These are phyloP conservation scores for Eurosta solidaginis DNA, from an alignment of 1,140 invertebrate species.

Conservation along the genomic window DNA sequence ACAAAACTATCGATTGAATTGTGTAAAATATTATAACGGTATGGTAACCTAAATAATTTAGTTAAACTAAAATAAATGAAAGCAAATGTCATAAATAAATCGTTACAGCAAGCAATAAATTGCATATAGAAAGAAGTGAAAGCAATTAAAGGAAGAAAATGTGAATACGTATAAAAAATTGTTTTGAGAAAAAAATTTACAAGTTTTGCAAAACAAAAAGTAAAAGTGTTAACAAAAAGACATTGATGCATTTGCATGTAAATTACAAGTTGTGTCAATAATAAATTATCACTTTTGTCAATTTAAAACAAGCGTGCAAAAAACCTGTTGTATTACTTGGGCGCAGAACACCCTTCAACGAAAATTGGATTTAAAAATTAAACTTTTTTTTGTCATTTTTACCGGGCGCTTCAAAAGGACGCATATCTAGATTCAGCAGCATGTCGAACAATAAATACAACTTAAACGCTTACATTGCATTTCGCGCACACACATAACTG, in stretches of 20 bases:
- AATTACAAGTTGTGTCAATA: slow-evolving; percentile 21
- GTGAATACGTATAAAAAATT: neutral
- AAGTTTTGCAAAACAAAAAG: neutral
- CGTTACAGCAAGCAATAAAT: neutral
- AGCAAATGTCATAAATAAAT: slow-evolving; percentile 10
- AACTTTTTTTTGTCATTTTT: neutral
- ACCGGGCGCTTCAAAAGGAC: too few species aligned
- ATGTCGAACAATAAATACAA: neutral
- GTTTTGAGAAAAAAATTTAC: neutral
- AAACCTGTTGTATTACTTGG: too few species aligned
- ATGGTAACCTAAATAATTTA: slow-evolving; percentile 56
- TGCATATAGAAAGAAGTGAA: neutral
- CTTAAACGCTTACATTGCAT: neutral
- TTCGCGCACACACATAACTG: neutral
- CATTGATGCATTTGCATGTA: too few species aligned
- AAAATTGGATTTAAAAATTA: slow-evolving; percentile 5
- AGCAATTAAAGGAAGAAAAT: too few species aligned
- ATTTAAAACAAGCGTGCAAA: neutral
- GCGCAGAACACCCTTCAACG: neutral
- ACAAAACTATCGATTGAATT: slow-evolving; percentile 45
- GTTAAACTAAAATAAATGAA: neutral
- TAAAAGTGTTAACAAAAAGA: neutral
- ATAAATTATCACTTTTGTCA: slow-evolving; percentile 21
- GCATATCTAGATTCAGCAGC: neutral
- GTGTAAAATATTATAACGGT: slow-evolving; percentile 55